Evolutionary conservation across 2,888 invertebrate species (phyloP).

Genomic region (Beris chalybata): DNA sequence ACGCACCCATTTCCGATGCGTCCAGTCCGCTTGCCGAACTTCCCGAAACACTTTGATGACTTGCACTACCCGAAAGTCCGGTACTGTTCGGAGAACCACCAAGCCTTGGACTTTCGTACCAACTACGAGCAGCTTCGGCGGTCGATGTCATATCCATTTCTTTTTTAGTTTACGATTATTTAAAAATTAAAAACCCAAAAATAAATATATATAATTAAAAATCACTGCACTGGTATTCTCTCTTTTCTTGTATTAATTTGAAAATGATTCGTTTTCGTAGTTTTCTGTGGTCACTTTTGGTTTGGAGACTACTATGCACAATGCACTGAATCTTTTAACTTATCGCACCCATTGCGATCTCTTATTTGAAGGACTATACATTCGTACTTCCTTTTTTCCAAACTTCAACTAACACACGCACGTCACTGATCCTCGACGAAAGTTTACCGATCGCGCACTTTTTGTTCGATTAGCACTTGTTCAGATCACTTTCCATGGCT

Average conservation of each 20-base stretch:
- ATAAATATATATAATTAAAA: background rate
- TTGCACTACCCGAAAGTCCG: conserved; percentile 49
- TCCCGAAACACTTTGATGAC: conserved; percentile 44
- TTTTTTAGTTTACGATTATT: conserved; percentile 6
- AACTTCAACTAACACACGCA: no score
- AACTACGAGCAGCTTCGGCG: conserved; percentile 58
- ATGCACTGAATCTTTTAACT: no score
- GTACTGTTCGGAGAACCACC: conserved; percentile 55
- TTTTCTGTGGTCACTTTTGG: background rate
- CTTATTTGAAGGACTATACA: no score
- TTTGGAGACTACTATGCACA: background rate
- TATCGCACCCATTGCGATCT: no score
- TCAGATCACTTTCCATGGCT: no score
- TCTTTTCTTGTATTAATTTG: background rate
- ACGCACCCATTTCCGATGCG: conserved; percentile 56
- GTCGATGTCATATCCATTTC: conserved; percentile 58
- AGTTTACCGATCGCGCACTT: no score
- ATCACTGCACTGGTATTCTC: background rate
- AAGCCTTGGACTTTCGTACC: conserved; percentile 57
- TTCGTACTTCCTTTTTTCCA: no score
- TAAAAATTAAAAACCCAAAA: background rate
- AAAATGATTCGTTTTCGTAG: background rate
- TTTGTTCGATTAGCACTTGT: no score
- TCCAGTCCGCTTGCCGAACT: conserved; percentile 48
- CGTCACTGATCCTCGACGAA: no score